phyloP scores from a whole-genome alignment of 2,797 vertebrate genomes.

The Diglossa cyanea region DNA sequence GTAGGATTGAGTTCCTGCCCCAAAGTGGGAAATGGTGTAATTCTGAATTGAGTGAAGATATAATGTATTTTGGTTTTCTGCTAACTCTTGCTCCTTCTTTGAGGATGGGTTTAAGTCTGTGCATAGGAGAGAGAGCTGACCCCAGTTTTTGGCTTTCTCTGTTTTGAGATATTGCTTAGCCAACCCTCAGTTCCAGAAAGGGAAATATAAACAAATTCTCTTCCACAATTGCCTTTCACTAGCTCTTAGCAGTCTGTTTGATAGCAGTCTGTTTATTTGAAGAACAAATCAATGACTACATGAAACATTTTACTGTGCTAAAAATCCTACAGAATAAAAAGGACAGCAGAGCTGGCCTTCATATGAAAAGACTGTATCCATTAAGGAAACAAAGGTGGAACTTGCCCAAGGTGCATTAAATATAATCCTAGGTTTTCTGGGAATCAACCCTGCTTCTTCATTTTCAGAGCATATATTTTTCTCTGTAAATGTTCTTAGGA shows the following conservation, averaged over 20 bases:
- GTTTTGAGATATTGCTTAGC: background rate
- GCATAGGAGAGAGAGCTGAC: background rate
- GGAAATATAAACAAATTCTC: background rate
- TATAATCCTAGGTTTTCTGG: slow-evolving; percentile 26
- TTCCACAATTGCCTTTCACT: background rate
- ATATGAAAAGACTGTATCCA: background rate
- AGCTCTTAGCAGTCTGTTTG: background rate
- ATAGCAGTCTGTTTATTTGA: background rate
- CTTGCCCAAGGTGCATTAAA: slow-evolving; percentile 19
- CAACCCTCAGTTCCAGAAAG: background rate
- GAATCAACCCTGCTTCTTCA: background rate
- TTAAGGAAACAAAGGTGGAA: slow-evolving; percentile 40
- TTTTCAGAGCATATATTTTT: slow-evolving; percentile 41
- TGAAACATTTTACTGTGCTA: background rate
- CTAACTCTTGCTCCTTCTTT: background rate
- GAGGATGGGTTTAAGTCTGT: background rate
- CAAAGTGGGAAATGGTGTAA: background rate
- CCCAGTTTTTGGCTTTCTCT: background rate
- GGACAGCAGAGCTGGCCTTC: background rate
- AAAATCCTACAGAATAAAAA: slow-evolving; percentile 7
- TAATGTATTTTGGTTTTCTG: background rate
- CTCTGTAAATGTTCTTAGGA: slow-evolving; percentile 12
- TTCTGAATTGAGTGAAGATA: background rate
- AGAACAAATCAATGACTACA: background rate
- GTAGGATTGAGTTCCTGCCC: background rate